Evolutionary conservation across 2,113 vertebrate genomes (phyloP), one percentile per base, ranked within the genome.

Genomic region (Triplophysa dalaica): DNA sequence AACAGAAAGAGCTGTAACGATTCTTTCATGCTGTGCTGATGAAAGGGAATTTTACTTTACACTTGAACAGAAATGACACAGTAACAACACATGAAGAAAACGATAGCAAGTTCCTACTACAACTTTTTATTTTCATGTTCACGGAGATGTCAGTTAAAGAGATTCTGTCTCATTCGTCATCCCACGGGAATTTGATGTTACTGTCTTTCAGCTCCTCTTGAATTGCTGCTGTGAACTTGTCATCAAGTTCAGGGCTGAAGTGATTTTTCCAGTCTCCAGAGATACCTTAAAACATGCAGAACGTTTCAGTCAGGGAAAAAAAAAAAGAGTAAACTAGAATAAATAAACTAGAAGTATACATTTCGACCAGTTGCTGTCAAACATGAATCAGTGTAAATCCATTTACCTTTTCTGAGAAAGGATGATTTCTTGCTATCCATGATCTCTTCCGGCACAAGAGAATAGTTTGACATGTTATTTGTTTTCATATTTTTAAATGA

Each of bases 231-330:
- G 87, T 83, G 84, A 94, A 95, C 45, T 58, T 85, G 75, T 82
- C 85, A 65, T 89, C 87, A 62, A 93, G 90, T 16, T 91, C 89
- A 43, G 90, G 52, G 7, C 70, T 93, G 75, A 95, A 92, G 82
- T 95, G 86, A 16, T 92, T 94, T 82, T 92, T 94, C 93, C 94
- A 94, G 78, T 95, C 94, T 26, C 94, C 94, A 64, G 33, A 45
- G 43, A 91, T n/a, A 2, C 94, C 94, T 95, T 85, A 67, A 65
- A 73, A 45, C 41, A 65, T n/a, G n/a, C 1, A 62, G 7, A 33
- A 26, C 2, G 9, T n/a, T 43, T 63, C 16, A 4, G 7, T n/a
- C 33, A 5, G 12, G n/a, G 65, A 52, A n/a, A 54, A 12, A 38
- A 1, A 38, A 6, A 38, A 6, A 38, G 6, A 38, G 33, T n/a